A percentile compares a stretch with the other conserved stretches of the same genome.
Conservation (phyloP, 1,140 invertebrate species). For the Archivesica marissinica region DNA sequence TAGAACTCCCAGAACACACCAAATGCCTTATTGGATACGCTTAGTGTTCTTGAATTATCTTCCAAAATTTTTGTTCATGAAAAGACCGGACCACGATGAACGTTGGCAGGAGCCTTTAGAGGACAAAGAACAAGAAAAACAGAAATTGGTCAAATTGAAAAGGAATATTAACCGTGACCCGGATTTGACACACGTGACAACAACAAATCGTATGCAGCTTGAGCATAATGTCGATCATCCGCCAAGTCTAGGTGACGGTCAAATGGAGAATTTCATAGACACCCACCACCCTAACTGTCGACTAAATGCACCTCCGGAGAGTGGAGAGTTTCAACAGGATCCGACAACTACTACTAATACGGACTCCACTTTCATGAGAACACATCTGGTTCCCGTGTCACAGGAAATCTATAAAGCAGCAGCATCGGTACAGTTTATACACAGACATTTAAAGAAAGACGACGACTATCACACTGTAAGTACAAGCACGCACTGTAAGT, state of each 20-base stretch:
- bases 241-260: constrained; percentile 1
- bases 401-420: constrained; percentile 81
- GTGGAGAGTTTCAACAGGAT: neutral
- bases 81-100: constrained; percentile 81
- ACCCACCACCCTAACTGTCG: constrained; percentile 90
- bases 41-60: constrained; percentile 82
- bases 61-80: constrained; percentile 82
- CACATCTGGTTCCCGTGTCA: constrained; percentile 63
- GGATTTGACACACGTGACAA: constrained; percentile 47
- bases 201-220: neutral
- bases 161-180: constrained; percentile 20
- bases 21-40: constrained; percentile 83
- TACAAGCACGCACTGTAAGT: no score
- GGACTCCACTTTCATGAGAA: neutral
- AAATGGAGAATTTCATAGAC: constrained; percentile 20
- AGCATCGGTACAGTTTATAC: constrained; percentile 84
- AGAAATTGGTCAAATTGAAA: constrained; percentile 83
- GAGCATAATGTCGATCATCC: neutral
- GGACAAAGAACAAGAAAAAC: constrained; percentile 61
- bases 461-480: constrained; percentile 76
- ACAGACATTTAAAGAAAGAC: constrained; percentile 81
- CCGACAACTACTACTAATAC: neutral
- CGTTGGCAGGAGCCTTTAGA: constrained; percentile 76
- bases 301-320: constrained; percentile 87
- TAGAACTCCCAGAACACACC: constrained; percentile 93